A percentile compares a stretch with the other conserved stretches of the same genome.
Conservation (phyloP, 2,888 invertebrate species). For the Xanthorhoe spadicearia region DNA sequence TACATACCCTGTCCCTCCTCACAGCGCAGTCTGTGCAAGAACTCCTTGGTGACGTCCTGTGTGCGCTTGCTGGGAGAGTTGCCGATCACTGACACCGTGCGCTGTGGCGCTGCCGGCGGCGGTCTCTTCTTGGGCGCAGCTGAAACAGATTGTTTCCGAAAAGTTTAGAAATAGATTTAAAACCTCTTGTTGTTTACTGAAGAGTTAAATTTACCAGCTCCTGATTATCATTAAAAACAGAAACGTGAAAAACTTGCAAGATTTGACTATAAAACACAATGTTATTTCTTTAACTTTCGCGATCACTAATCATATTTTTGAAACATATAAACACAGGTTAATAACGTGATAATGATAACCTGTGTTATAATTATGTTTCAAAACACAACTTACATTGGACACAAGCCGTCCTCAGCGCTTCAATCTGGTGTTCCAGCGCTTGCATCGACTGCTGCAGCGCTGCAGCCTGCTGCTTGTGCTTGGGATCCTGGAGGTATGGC, state of each 20-base stretch:
- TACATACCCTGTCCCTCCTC: constrained; percentile 34
- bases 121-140: constrained; percentile 4
- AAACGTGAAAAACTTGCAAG: too few species aligned
- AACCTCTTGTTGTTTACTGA: neutral
- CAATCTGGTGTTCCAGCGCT: constrained; percentile 42
- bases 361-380: too few species aligned
- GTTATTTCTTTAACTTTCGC: too few species aligned
- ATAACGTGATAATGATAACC: too few species aligned
- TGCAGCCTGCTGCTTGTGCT: constrained; percentile 27
- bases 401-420: constrained; percentile 33
- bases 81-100: constrained; percentile 3
- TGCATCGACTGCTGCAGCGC: constrained; percentile 38
- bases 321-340: too few species aligned
- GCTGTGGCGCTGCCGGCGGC: constrained; percentile 6
- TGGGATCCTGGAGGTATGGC: constrained; percentile 27
- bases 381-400: constrained; percentile 7
- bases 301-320: too few species aligned
- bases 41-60: constrained; percentile 23
- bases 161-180: too few species aligned
- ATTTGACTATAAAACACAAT: too few species aligned
- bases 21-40: constrained; percentile 29
- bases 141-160: neutral
- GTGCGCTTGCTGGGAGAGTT: neutral
- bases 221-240: too few species aligned
- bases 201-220: neutral